Percentiles rank a stretch among this genome's conserved stretches.
Evolutionary conservation across 2,797 vertebrate species (phyloP).

Genomic region (Anguilla obscura): DNA sequence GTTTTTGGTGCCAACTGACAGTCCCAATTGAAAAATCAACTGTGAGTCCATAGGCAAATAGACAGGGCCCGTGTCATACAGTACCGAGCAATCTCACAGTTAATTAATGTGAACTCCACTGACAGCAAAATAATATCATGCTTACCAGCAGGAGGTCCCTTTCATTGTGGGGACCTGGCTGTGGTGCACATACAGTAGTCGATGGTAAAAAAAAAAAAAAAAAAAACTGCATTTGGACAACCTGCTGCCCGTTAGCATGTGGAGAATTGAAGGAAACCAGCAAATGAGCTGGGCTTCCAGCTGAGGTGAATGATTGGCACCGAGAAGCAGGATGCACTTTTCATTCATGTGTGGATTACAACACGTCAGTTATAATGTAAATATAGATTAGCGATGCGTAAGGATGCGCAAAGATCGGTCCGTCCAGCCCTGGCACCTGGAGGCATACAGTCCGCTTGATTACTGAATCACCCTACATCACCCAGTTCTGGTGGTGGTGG

Average conservation of each 20-base stretch:
- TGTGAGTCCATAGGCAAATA: background rate
- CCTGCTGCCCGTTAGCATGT: background rate
- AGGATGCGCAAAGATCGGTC: background rate
- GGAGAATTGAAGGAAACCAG: background rate
- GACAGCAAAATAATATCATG: background rate
- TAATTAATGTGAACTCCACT: background rate
- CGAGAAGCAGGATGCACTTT: background rate
- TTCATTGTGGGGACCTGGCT: background rate
- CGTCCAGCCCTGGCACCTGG: background rate
- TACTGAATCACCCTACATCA: background rate
- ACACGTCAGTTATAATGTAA: background rate
- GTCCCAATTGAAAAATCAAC: background rate
- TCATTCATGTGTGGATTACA: background rate
- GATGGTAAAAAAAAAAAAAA: background rate
- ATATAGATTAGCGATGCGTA: no score
- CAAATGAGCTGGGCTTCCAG: background rate
- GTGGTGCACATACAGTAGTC: background rate
- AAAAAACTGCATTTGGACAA: background rate
- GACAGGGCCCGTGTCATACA: background rate
- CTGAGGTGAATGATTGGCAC: background rate
- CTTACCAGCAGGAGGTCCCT: background rate
- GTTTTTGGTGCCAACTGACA: background rate
- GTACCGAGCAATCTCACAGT: background rate
- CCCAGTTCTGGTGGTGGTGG: background rate
- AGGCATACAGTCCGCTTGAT: background rate